Base-by-base conservation (phyloP, 2,113 vertebrate species). In the Cyphomyrus plagiostoma region DNA sequence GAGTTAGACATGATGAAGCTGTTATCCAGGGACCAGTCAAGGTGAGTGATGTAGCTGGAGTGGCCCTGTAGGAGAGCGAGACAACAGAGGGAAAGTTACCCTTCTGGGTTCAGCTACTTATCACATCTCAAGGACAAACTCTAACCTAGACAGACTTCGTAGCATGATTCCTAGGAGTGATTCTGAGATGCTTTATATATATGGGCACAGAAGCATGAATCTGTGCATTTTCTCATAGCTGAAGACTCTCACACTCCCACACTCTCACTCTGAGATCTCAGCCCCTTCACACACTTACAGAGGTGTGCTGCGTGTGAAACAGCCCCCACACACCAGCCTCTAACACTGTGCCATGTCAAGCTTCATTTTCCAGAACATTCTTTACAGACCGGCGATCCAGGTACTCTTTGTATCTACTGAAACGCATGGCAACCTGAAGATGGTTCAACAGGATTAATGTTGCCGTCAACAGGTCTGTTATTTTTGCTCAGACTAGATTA, bases 1-100 rank as follows among this genome's bases (percentile, higher is more conserved):
- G 98, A 99, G 96, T 99, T 99, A 94, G 98, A 99, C 98, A 99
- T 99, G 95, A 99, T 98, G 91, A 97, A 97, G 92, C 96, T 98
- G 95, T 99, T 99, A 94, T 99, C 98, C 7, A 97, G 98, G 92
- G 98, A 99, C 98, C 98, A 99, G 95, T 99, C 98, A 93, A 99
- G 97, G 93, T 99, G 98, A 87, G 98, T 99, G 95, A 99, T 99
- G 94, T 99, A 99, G 95, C 98, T 99, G 95, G 98, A 99, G 97
- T 99, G 98, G 94, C 98, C 98, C 98, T 99, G 95, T 87, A 88
- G 92, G 93, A 91, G 10, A 50, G 17, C 5, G 39, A 84, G 42
- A 23, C 49, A 30, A 17, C 21, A 50, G 23, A 46, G 2, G 48
- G 88, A 89, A 52, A 5, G 35, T 82, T 4, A 45, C 6, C 42